Conservation (phyloP, 2,797 vertebrate genomes). For the Xenopus petersii region DNA sequence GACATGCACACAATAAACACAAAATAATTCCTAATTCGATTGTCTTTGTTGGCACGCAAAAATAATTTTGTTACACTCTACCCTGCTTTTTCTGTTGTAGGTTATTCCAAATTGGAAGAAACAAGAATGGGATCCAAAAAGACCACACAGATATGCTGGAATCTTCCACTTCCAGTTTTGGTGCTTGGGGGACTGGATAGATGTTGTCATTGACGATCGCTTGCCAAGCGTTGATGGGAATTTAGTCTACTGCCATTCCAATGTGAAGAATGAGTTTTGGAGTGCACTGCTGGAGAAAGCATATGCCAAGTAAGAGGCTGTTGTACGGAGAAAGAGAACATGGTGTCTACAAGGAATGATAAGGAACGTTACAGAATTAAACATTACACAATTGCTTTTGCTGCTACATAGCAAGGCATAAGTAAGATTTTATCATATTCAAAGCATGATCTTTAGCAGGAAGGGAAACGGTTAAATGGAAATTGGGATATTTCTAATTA, state of each 20-base stretch:
- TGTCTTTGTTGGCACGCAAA: no score
- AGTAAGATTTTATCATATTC: no score
- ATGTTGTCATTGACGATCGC: constrained; percentile 89
- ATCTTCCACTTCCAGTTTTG: constrained; percentile 94
- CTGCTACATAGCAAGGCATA: no score
- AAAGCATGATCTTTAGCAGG: no score
- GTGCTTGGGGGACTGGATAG: constrained; percentile 86
- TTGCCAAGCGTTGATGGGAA: constrained; percentile 79
- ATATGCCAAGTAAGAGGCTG: constrained; percentile 83
- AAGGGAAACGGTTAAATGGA: no score
- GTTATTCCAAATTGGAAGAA: constrained; percentile 82
- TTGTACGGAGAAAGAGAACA: not conserved
- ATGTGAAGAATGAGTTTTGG: constrained; percentile 87
- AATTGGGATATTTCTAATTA: no score
- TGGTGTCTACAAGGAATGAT: no score
- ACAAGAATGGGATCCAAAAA: constrained; percentile 85
- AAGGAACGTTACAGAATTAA: no score
- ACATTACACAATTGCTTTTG: no score
- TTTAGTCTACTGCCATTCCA: constrained; percentile 89
- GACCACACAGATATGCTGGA: constrained; percentile 75
- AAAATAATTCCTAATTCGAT: no score
- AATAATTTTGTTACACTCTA: no score
- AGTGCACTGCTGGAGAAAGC: constrained; percentile 91
- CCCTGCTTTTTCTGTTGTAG: constrained; percentile 55
- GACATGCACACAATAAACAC: no score